Evolutionary conservation across 2,113 vertebrate species (phyloP).

Genomic region (Dissostichus mawsoni): DNA sequence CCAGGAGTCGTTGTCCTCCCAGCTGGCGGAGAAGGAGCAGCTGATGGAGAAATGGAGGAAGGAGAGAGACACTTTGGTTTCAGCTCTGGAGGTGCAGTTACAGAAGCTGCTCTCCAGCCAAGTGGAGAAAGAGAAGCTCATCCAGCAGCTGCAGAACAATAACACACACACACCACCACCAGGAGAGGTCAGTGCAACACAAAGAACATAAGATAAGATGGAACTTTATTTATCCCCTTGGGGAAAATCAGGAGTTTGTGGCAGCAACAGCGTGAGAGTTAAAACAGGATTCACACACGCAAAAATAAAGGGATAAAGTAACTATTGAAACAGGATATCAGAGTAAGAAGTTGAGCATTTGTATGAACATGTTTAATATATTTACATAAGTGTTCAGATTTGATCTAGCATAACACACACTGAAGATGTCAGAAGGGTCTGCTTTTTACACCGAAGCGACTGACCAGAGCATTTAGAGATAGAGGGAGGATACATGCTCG

Average conservation of each 20-base stretch:
- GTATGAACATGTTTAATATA: no score
- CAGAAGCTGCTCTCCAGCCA: conserved; percentile 84
- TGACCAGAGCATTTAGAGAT: not conserved
- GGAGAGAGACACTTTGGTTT: conserved; percentile 90
- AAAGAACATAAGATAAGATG: not conserved
- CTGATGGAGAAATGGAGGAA: conserved; percentile 90
- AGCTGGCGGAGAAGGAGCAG: conserved; percentile 86
- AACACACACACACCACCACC: conserved; percentile 55
- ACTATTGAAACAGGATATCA: no score
- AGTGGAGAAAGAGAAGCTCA: conserved; percentile 89
- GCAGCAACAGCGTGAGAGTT: no score
- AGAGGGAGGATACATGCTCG: not conserved
- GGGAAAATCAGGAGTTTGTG: no score
- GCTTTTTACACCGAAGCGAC: not conserved
- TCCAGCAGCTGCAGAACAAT: conserved; percentile 80
- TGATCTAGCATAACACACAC: no score
- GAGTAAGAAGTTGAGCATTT: no score
- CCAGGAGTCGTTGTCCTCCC: conserved; percentile 85
- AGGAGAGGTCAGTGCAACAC: conserved; percentile 79
- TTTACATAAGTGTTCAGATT: no score
- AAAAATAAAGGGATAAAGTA: no score
- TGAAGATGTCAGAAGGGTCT: no score
- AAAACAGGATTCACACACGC: no score
- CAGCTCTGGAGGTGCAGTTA: conserved; percentile 90
- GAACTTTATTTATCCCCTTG: no score